Percentiles rank a stretch among this genome's conserved stretches.
These are phyloP conservation scores for Drosophila funebris DNA, from an alignment of 1,140 invertebrate genomes.

Conservation along the genomic window DNA sequence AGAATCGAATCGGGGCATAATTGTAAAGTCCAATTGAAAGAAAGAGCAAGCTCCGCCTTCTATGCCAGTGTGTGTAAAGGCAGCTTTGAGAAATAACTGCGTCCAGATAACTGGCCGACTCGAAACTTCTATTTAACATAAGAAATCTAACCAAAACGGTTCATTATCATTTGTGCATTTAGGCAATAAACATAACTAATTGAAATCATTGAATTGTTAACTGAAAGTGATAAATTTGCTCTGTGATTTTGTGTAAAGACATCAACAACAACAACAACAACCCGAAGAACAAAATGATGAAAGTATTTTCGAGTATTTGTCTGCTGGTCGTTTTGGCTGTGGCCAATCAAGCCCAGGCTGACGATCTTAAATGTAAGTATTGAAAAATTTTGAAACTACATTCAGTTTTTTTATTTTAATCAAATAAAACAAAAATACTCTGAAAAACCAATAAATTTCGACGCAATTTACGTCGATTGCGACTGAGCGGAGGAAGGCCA, in stretches of 20 bases:
- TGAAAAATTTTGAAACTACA: not conserved
- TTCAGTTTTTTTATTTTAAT: not conserved
- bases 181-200: constrained; percentile 33
- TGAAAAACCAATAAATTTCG: constrained; percentile 59
- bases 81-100: constrained; percentile 69
- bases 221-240: constrained; percentile 69
- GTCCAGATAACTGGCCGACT: constrained; percentile 26
- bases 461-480: constrained; percentile 54
- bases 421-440: constrained; percentile 59
- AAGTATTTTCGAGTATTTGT: constrained; percentile 64
- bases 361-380: constrained; percentile 68
- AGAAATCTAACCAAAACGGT: constrained; percentile 49
- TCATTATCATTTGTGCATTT: constrained; percentile 81
- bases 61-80: constrained; percentile 96
- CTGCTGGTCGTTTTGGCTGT: constrained; percentile 66
- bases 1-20: constrained; percentile 37
- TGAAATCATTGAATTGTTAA: constrained; percentile 46
- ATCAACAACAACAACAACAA: constrained; percentile 42
- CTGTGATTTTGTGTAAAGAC: constrained; percentile 80
- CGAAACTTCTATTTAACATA: constrained; percentile 72
- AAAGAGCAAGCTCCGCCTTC: constrained; percentile 87
- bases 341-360: constrained; percentile 56
- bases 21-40: constrained; percentile 46
- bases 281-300: constrained; percentile 69
- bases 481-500: constrained; percentile 13